Conservation (phyloP, 23 tunicate species). For the Diplosoma virens region DNA sequence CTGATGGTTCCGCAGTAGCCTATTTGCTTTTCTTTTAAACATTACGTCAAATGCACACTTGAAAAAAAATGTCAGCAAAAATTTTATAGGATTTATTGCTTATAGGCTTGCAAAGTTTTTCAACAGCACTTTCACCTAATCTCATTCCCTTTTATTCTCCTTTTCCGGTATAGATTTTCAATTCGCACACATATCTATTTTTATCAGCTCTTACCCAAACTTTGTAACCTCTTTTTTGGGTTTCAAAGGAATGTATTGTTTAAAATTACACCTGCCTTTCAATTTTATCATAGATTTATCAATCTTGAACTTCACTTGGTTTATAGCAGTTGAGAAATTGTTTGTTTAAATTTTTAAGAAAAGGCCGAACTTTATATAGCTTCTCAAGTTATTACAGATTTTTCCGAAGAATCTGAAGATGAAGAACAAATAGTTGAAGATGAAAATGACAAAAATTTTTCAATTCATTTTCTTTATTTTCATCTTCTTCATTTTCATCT, state of each 20-base stretch:
- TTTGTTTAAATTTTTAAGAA: too few species aligned
- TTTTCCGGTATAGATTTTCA: not conserved
- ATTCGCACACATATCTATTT: not conserved
- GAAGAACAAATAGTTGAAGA: too few species aligned
- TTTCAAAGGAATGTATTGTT: conserved; percentile 11
- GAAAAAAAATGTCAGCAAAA: conserved; percentile 22
- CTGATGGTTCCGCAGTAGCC: conserved; percentile 14
- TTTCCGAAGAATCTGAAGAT: too few species aligned
- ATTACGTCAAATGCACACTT: not conserved
- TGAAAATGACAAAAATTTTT: too few species aligned
- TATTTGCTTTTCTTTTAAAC: not conserved
- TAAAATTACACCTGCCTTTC: conserved; percentile 12
- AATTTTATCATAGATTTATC: conserved; percentile 7
- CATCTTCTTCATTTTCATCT: too few species aligned
- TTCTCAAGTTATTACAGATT: too few species aligned
- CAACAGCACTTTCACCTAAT: conserved; percentile 18
- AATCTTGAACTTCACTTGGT: too few species aligned
- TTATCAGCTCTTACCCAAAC: conserved; percentile 11
- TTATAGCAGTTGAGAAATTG: too few species aligned
- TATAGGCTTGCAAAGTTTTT: not conserved
- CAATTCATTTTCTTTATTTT: too few species aligned
- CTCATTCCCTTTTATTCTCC: not conserved
- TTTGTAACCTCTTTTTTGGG: conserved; percentile 19
- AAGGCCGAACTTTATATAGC: too few species aligned
- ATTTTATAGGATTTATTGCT: not conserved